phyloP scores from a whole-genome alignment of 2,888 invertebrate species.

The Cerastis rubricosa region DNA sequence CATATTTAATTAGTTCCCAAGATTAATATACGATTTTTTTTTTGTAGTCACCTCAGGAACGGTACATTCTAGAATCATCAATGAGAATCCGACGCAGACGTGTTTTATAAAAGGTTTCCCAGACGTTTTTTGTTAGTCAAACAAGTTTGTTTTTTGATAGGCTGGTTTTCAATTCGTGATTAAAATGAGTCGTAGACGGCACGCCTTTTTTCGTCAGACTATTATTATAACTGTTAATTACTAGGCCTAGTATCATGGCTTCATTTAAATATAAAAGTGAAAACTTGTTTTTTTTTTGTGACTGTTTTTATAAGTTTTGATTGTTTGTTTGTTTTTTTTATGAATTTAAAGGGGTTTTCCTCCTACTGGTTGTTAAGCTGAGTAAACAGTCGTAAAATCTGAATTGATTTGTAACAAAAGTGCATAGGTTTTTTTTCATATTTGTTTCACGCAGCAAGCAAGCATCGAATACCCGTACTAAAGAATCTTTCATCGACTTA shows the following conservation, averaged over 20 bases:
- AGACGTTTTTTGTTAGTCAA: too few species aligned
- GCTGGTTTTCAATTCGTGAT: not conserved
- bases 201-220: not conserved
- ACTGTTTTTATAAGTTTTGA: not conserved
- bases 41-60: not conserved
- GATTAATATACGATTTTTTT: not conserved
- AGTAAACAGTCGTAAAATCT: not conserved
- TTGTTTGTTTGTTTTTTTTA: not conserved
- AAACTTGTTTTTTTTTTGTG: not conserved
- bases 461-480: not conserved
- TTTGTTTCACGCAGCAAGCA: not conserved
- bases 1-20: not conserved
- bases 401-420: not conserved
- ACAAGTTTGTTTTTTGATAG: not conserved
- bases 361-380: not conserved
- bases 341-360: not conserved
- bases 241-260: too few species aligned
- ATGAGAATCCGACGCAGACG: too few species aligned
- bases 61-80: not conserved
- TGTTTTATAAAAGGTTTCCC: not conserved
- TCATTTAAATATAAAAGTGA: not conserved
- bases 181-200: not conserved
- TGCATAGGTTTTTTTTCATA: too few species aligned
- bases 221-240: not conserved
- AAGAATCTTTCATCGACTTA: not conserved